Conservation (phyloP, 2,797 vertebrate genomes). For the Amazonetta brasiliensis region DNA sequence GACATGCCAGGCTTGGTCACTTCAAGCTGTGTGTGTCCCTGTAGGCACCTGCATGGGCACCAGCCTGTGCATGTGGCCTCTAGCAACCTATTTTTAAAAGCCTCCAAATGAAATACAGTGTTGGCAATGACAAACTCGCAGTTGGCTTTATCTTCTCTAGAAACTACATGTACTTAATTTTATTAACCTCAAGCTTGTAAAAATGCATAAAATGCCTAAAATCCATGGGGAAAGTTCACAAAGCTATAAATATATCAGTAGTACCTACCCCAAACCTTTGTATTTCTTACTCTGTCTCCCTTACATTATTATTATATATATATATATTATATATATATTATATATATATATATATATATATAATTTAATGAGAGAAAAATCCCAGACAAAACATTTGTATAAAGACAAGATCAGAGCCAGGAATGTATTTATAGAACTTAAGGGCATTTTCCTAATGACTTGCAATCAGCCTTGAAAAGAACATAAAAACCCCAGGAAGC, state of each 20-base stretch:
- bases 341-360: background rate
- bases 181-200: background rate
- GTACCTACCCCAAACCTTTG: background rate
- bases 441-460: background rate
- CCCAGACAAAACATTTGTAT: background rate
- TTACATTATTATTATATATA: background rate
- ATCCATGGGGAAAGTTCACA: background rate
- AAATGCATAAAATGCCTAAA: background rate
- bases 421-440: slow-evolving; percentile 22
- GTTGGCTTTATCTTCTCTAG: background rate
- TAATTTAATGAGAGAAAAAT: background rate
- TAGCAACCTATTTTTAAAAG: background rate
- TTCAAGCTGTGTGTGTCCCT: background rate
- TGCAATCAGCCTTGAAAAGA: slow-evolving; percentile 27
- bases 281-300: background rate
- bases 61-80: background rate
- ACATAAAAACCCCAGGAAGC: slow-evolving; percentile 2
- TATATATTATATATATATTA: background rate
- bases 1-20: too few species aligned
- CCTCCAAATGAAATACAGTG: background rate
- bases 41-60: background rate
- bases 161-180: background rate
- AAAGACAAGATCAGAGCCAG: background rate
- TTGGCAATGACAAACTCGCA: background rate
- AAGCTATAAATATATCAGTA: background rate